Base-by-base conservation (phyloP, 2,888 invertebrate genomes). In the Amiota communis region DNA sequence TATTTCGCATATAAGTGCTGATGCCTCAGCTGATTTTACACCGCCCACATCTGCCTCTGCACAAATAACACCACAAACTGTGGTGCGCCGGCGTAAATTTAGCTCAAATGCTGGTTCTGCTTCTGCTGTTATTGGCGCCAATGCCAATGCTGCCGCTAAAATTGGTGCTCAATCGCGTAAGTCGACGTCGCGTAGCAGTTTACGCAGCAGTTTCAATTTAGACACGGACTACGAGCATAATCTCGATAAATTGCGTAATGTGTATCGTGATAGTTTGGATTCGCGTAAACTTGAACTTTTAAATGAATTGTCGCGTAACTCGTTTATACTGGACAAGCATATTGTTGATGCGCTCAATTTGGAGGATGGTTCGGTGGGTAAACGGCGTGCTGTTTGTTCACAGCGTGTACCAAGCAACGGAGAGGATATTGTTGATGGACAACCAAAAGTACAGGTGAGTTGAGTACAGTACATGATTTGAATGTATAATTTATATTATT, bases 181-280 rank as follows among this genome's bases (percentile, higher is more conserved):
- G 51, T 56, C 76, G 51, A 80, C 80, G 73, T 77, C 82, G 65
- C 78, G 80, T 73, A 73, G 73, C 69, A 82, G 83, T 61, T 79
- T 81, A 70, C 83, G 81, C 56, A 81, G 79, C 59, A 80, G 81
- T 68, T 83, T 79, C 49, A 79, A 79, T 68, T 81, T 88, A 72
- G 87, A 88, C 73, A 80, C 87, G 6, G 86, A 89, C 17, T 87
- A 85, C 47, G 89, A 89, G 57, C 87, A 87, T 70, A 89, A 90
- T 74, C 79, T 89, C 61, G 90, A 90, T 71, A 83, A 83, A 70
- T 84, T 81, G 11, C 89, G 89, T 71, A 90, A 90, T 78, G 83
- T 90, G 8, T 90, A 89, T 75, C 87, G 90, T 11, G 88, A 89
- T 74, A 90, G 90, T 76, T 84, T 90, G 71, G 89, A 89, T 70